These are phyloP conservation scores for Gerris buenoi DNA, from an alignment of 1,140 invertebrate genomes.

Conservation along the genomic window DNA sequence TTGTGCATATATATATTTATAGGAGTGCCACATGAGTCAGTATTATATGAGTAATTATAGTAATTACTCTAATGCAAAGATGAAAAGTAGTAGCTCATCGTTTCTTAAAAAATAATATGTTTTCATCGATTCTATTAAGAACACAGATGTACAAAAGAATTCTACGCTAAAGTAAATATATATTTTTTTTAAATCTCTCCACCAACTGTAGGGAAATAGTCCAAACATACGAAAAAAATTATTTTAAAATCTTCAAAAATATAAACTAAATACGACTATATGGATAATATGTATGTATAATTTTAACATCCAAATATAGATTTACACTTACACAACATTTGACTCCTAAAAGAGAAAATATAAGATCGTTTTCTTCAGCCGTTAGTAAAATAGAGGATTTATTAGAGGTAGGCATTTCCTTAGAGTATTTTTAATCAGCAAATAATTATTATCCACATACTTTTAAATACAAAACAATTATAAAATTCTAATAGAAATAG, in stretches of 20 bases:
- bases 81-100: no score
- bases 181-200: no score
- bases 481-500: not conserved
- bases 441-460: no score
- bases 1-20: no score
- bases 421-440: not conserved
- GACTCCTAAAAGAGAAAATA: not conserved
- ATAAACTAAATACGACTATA: not conserved
- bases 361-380: not conserved
- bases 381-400: not conserved
- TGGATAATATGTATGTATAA: not conserved
- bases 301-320: not conserved
- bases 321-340: not conserved
- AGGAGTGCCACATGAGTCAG: no score
- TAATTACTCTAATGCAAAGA: no score
- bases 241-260: not conserved
- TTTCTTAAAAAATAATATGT: not conserved
- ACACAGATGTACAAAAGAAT: no score
- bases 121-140: not conserved
- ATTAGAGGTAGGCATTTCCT: not conserved
- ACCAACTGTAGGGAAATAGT: not conserved
- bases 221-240: not conserved
- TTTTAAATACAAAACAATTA: not conserved
- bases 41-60: no score
- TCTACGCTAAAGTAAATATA: no score